Base-by-base conservation (phyloP, 2,888 invertebrate genomes). In the Zhengitettix transpicula region DNA sequence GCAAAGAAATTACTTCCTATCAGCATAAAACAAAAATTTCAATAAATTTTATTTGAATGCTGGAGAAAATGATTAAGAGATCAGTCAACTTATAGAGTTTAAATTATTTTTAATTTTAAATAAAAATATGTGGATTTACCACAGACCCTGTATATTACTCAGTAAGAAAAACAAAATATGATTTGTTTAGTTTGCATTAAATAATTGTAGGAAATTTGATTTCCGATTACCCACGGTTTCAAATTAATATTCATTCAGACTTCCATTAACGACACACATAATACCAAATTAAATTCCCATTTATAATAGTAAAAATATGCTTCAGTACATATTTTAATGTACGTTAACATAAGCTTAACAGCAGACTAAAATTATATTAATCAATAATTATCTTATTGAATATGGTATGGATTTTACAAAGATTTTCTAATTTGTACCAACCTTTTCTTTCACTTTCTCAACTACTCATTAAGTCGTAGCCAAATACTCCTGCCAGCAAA, bases 401-500 rank as follows among this genome's bases (percentile, higher is more conserved):
- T 28, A 28, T 28, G 28, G 28, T 28, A 28, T 28, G 28, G 28
- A 28, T 28, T 28, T 28, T 28, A 28, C 28, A 28, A 28, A 28
- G 28, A 28, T 28, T 28, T 28, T 28, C 28, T 28, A 28, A 28
- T 28, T 28, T 55, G 60, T 60, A 60, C 60, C 60, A 60, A 60
- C 60, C 60, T 60, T 60, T 60, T 57, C 57, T 57, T 60, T 17
- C 53, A 47, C 55, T 42, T 55, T 60, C 52, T 56, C 51, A 41
- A 55, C n/a, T 56, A 59, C 55, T 47, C 52, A 59, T 41, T 59
- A 55, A 59, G 55, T 59, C 55, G 40, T 54, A 55, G 59, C 59
- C 55, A 59, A 52, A 55, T 56, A 59, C 59, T 59, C 56, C 56
- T 55, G 56, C 59, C 59, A 56, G 59, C 55, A 51, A 59, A 59